phyloP scores from a whole-genome alignment of 2,888 invertebrate species.

The Harpagoxenus sublaevis region DNA sequence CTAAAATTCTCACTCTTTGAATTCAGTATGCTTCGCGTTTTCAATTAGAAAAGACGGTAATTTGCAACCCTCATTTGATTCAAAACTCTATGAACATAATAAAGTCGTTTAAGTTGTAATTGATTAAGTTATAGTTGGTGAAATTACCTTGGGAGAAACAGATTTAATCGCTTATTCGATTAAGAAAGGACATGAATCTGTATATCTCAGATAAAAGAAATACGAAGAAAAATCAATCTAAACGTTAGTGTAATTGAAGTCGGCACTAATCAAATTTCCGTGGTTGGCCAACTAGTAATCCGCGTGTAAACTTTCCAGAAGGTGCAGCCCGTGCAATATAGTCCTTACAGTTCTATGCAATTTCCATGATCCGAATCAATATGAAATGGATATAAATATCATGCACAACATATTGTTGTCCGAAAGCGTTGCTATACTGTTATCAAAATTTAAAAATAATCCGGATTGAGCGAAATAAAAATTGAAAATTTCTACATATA shows the following conservation, averaged over 20 bases:
- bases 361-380: slow-evolving; percentile 14
- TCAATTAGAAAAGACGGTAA: neutral
- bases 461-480: neutral
- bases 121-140: neutral
- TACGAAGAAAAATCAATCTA: slow-evolving; percentile 18
- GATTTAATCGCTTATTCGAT: neutral
- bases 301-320: slow-evolving; percentile 12
- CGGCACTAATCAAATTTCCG: slow-evolving; percentile 27
- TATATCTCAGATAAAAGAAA: neutral
- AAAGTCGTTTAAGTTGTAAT: neutral
- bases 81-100: neutral
- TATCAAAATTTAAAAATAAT: neutral
- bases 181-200: neutral
- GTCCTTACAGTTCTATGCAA: neutral
- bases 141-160: neutral
- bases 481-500: neutral
- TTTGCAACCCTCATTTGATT: neutral
- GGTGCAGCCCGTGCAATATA: neutral
- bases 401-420: no score
- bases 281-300: neutral
- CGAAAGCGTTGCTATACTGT: neutral
- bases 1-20: neutral
- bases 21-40: neutral
- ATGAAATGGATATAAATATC: neutral
- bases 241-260: slow-evolving; percentile 29